Base-by-base conservation (phyloP, 2,888 invertebrate genomes). In the Ormyrus nitidulus region DNA sequence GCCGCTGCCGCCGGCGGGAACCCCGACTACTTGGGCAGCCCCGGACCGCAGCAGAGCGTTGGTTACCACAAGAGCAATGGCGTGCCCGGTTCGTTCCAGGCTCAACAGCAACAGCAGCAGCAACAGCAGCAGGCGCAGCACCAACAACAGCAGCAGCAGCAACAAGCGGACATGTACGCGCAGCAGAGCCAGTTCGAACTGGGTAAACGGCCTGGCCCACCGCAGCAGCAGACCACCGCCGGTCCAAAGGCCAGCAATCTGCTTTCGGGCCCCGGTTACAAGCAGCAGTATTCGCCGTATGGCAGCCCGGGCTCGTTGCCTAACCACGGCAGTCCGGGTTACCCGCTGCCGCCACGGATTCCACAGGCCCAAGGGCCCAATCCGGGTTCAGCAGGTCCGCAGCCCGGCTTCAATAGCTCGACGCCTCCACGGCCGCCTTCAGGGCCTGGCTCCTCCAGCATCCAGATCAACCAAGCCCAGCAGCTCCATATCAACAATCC, bases 391-490 rank as follows among this genome's bases (percentile, higher is more conserved):
- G 34, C 34, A 34, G 86, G 85, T 88, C 84, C 90, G 88, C 91
- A 89, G 84, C 90, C 86, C 87, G 91, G 86, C 89, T 93, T 86
- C 91, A 93, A 87, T 79, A 90, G 86, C 81, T 90, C 88, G 81
- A 91, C 92, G 9, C 92, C 92, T 1, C 92, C 92, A 2, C 88
- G 92, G 83, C 93, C 93, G 13, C 91, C 93, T 0, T 92, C 92
- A 0, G 92, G 92, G 68, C 91, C 92, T 2, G 89, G 90, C n/a
- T 92, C 93, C 9, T 91, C 94, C 53, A 93, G 93, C 58, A 91
- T 96, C 84, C 96, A 97, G 91, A 96, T 97, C 92, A 95, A 95
- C 88, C 97, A 97, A 90, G 95, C 96, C 77, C 96, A 96, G 90
- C 96, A 97, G 90, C 91, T 97, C 90, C 97, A 97, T 90, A 95